These are phyloP conservation scores for Eutrigla gurnardus DNA, from an alignment of 2,797 vertebrate species.

Conservation along the genomic window DNA sequence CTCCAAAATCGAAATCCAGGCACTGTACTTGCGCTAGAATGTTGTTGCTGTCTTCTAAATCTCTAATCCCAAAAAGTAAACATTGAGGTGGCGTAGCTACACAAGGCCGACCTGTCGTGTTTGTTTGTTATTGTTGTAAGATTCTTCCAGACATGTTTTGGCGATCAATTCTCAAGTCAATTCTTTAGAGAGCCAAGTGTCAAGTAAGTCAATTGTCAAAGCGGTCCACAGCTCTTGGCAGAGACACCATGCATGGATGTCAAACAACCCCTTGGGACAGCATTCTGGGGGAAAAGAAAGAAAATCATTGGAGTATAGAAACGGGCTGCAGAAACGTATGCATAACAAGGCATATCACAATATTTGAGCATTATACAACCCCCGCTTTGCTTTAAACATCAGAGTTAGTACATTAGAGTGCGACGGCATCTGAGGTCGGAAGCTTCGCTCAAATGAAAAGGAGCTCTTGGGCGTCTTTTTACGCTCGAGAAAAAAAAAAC, in stretches of 20 bases:
- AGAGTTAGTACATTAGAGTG: background rate
- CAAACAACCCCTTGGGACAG: constrained; percentile 5
- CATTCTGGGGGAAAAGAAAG: constrained; percentile 2
- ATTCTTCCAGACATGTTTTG: background rate
- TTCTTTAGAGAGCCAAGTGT: background rate
- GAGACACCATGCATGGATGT: constrained; percentile 1
- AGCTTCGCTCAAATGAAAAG: constrained; percentile 9
- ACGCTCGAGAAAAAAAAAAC: constrained; percentile 12
- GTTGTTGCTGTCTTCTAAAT: background rate
- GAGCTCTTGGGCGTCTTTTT: constrained; percentile 37
- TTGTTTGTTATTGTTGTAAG: background rate
- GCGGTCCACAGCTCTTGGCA: background rate
- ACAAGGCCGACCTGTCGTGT: background rate
- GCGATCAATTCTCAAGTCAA: background rate
- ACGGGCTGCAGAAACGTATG: background rate
- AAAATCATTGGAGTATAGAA: constrained; percentile 1
- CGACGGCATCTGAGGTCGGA: constrained; percentile 3
- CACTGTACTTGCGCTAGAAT: background rate
- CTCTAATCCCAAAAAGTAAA: background rate
- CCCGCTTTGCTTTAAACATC: constrained; percentile 11
- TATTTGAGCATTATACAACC: constrained; percentile 25
- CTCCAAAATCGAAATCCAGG: background rate
- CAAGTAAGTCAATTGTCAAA: constrained; percentile 3
- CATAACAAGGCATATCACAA: constrained; percentile 24
- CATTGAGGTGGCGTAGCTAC: background rate